Base-by-base conservation (phyloP, 2,113 vertebrate genomes). In the Hassar affinis region DNA sequence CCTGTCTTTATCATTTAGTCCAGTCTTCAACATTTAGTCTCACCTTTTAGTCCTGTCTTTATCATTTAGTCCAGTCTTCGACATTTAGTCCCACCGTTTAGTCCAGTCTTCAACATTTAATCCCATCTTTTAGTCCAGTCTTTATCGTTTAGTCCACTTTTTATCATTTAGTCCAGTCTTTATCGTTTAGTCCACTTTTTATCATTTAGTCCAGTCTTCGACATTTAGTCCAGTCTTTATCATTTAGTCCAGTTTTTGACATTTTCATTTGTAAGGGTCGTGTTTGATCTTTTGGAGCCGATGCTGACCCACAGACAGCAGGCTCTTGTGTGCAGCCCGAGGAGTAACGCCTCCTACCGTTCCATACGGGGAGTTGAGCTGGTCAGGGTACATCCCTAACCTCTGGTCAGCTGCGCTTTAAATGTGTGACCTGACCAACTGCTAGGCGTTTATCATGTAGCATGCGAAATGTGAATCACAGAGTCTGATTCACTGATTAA, bases 401-500 rank as follows among this genome's bases (percentile, higher is more conserved):
- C 56, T 49, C 56, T 47, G 11, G 38, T 25, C 22, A 27, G 25
- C 38, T 57, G 35, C 5, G 11, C 18, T 30, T 30, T 30, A 72
- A 12, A 59, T 27, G 0, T 27, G 4, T 20, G 22, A 11, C 51
- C 79, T 38, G 22, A 47, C 1, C 1, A 14, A 22, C 25, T 59
- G 54, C 47, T 33, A 20, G n/a, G 49, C 14, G 22, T 27, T 49
- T 8, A 62, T 69, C 35, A 20, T 61, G 71, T 80, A 12, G 42
- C 3, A 14, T 20, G 30, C 54, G 35, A n/a, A 30, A 25, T 35
- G 11, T 64, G 72, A 66, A 64, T 66, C 72, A 54, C 45, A 17
- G 7, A 12, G 72, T 66, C 81, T 77, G 81, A 77, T 77, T 77
- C 57, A 83, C 27, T 6, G 25, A 45, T 54, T 76, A 54, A 76